Conservation (phyloP, 1,140 invertebrate genomes). For the Neodiprion virginianus region DNA sequence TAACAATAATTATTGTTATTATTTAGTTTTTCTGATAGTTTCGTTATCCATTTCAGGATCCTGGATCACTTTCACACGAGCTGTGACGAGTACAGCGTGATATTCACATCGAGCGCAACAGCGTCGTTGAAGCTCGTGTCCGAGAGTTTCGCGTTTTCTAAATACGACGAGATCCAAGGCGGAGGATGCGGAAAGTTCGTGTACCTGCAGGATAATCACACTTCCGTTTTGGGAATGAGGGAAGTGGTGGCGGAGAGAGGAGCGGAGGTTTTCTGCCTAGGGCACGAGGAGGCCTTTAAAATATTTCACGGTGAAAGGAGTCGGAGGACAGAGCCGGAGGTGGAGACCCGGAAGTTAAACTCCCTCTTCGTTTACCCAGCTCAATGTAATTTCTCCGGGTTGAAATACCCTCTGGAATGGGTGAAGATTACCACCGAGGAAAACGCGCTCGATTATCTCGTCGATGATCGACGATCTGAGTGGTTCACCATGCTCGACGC, state of each 20-base stretch:
- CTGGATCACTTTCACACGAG: slow-evolving; percentile 86
- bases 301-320: slow-evolving; percentile 47
- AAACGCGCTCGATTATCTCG: slow-evolving; percentile 59
- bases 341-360: slow-evolving; percentile 53
- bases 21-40: slow-evolving; percentile 25
- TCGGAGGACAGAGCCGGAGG: slow-evolving; percentile 21
- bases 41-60: slow-evolving; percentile 65
- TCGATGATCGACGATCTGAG: slow-evolving; percentile 54
- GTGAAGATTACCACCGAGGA: slow-evolving; percentile 72
- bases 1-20: slow-evolving; percentile 2
- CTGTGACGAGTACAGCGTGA: slow-evolving; percentile 80
- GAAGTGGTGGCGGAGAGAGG: slow-evolving; percentile 66
- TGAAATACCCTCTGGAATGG: slow-evolving; percentile 84
- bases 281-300: slow-evolving; percentile 60
- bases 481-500: slow-evolving; percentile 91
- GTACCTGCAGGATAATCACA: slow-evolving; percentile 92
- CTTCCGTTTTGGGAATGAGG: slow-evolving; percentile 92
- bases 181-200: slow-evolving; percentile 70
- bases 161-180: slow-evolving; percentile 30
- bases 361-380: slow-evolving; percentile 88
- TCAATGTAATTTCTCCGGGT: slow-evolving; percentile 94
- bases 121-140: slow-evolving; percentile 82
- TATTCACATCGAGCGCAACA: slow-evolving; percentile 93
- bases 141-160: slow-evolving; percentile 78
- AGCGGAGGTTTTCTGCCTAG: slow-evolving; percentile 63